Evolutionary conservation across 2,888 invertebrate species (phyloP).

Genomic region (Hydrotaea cyrtoneurina): DNA sequence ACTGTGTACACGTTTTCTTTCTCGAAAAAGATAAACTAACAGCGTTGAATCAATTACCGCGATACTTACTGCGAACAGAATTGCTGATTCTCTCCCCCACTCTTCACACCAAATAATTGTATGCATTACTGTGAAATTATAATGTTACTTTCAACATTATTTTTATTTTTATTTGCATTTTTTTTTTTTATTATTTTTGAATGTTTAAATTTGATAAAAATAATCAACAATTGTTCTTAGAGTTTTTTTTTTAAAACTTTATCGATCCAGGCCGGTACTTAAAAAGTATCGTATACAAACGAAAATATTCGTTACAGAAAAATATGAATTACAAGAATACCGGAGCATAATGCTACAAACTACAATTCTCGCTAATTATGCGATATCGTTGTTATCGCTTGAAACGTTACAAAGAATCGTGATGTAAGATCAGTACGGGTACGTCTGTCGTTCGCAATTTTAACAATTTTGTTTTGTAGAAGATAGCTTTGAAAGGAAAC

Average conservation of each 20-base stretch:
- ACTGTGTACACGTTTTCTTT: background rate
- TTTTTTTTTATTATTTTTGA: background rate
- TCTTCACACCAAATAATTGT: background rate
- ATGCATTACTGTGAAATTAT: background rate
- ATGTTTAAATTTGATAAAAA: slow-evolving; percentile 22
- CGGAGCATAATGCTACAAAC: background rate
- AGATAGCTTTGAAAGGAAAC: slow-evolving; percentile 12
- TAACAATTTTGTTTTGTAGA: background rate
- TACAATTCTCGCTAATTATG: slow-evolving; percentile 14
- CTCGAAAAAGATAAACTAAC: background rate
- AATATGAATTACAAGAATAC: background rate
- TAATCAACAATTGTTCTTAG: slow-evolving; percentile 34
- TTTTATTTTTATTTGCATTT: slow-evolving; percentile 21
- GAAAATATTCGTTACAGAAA: slow-evolving; percentile 4
- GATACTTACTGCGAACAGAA: background rate
- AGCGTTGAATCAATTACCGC: background rate
- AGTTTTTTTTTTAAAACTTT: slow-evolving; percentile 23
- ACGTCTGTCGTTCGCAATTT: slow-evolving; percentile 10
- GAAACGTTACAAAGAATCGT: slow-evolving; percentile 18
- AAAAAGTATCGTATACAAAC: slow-evolving; percentile 10
- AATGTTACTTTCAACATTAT: background rate
- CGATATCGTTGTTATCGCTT: slow-evolving; percentile 15
- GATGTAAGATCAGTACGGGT: background rate
- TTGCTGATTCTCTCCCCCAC: background rate
- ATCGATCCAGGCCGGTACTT: background rate